phyloP scores from a whole-genome alignment of 2,797 vertebrate genomes.

The Serranus cabrilla region DNA sequence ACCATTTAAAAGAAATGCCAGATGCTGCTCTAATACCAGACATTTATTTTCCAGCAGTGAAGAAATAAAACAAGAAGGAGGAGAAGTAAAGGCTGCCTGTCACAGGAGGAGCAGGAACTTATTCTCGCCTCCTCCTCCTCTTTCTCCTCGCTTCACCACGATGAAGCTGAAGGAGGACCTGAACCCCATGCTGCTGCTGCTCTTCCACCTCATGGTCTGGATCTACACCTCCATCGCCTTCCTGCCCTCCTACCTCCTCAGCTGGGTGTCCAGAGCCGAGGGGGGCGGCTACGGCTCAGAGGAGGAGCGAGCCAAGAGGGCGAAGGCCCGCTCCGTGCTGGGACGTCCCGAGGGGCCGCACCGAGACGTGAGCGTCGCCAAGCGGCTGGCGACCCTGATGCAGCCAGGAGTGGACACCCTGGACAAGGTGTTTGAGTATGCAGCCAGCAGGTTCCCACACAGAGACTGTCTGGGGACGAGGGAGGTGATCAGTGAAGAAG shows the following conservation, averaged over 20 bases:
- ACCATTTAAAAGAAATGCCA: background rate
- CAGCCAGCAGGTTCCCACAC: conserved; percentile 86
- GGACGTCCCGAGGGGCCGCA: conserved; percentile 88
- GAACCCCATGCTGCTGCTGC: conserved; percentile 89
- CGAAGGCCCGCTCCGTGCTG: conserved; percentile 88
- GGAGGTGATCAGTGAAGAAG: conserved; percentile 93
- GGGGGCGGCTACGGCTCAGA: conserved; percentile 81
- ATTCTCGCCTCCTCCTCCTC: background rate
- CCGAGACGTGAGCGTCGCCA: conserved; percentile 87
- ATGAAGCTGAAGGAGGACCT: conserved; percentile 95
- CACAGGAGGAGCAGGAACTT: background rate
- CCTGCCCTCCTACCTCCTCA: conserved; percentile 89
- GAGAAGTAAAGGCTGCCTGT: conserved; percentile 4
- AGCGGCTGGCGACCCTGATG: conserved; percentile 84
- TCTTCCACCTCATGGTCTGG: conserved; percentile 90
- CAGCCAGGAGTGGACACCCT: conserved; percentile 92
- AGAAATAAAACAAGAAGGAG: conserved; percentile 7
- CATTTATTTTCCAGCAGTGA: conserved; percentile 31
- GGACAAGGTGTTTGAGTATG: conserved; percentile 91
- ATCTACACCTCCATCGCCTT: conserved; percentile 90
- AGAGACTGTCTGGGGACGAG: conserved; percentile 92
- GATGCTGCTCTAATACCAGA: conserved; percentile 8
- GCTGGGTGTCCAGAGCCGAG: conserved; percentile 36
- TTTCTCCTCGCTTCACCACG: conserved; percentile 40
- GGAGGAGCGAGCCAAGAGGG: conserved; percentile 85